A percentile compares a stretch with the other conserved stretches of the same genome.
phyloP scores from a whole-genome alignment of 1,140 invertebrate genomes.

The Pogonognathellus flavescens region DNA sequence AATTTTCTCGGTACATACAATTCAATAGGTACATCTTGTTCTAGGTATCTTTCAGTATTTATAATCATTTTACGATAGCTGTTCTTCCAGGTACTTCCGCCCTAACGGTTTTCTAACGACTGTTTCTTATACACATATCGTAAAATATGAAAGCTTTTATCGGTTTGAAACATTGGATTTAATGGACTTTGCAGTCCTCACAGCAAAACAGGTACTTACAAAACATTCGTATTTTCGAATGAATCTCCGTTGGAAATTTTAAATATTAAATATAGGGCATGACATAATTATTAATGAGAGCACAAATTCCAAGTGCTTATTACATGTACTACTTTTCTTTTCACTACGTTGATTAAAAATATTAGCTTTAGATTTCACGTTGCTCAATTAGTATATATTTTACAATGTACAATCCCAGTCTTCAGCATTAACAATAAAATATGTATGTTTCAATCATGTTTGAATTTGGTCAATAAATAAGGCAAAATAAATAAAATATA shows the following conservation, averaged over 20 bases:
- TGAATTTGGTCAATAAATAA: conserved; percentile 31
- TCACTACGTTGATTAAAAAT: neutral
- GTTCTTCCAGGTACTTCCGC: neutral
- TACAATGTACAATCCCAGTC: conserved; percentile 28
- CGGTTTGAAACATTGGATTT: neutral
- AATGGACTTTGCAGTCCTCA: neutral
- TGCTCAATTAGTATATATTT: neutral
- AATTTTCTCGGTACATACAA: too few relatives aligned
- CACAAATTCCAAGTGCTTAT: neutral
- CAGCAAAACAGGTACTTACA: conserved; percentile 9
- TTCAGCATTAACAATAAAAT: conserved; percentile 3
- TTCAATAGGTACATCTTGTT: too few relatives aligned
- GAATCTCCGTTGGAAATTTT: too few relatives aligned
- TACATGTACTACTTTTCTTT: too few relatives aligned
- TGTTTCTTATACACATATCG: neutral
- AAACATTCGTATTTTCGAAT: too few relatives aligned
- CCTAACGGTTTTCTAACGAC: too few relatives aligned
- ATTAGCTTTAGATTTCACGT: neutral
- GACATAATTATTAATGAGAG: neutral
- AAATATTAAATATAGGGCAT: too few relatives aligned
- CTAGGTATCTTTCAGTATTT: too few relatives aligned
- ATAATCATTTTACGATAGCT: neutral
- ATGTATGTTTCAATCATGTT: neutral
- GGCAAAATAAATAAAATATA: conserved; percentile 7
- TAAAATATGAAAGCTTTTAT: neutral